Evolutionary conservation across 2,888 invertebrate species (phyloP), one percentile per base, ranked within the genome.

Genomic region (Drosophila melanosoma): DNA sequence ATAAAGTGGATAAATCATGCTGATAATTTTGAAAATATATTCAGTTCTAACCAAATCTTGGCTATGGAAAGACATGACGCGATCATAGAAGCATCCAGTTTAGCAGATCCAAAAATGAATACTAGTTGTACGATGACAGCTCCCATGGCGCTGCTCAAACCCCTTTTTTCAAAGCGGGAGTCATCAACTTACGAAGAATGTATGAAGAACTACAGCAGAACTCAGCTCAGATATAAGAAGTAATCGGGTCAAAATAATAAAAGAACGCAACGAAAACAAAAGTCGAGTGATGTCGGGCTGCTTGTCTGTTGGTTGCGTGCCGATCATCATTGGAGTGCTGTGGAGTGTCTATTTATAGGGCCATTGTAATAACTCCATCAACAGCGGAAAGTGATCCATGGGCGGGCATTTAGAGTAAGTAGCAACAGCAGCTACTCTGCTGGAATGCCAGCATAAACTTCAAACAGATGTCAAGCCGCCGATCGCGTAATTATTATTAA

Each of bases 401-500:
- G 63, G 64, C 66, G 58, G 66, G 42, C 26, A 45, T 45, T 36
- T 20, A 26, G 63, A 17, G 49, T 58, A 51, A 51, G 40, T 40
- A 29, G 38, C 2, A 26, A 2, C 26, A 20, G 32, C 36, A 12
- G 42, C 33, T 45, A 35, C 42, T 23, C n/a, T 45, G 2, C 53
- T 35, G 58, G 60, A 38, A 17, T 35, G 79, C 82, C 82, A 75
- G 82, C 82, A 78, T 82, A 75, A 76, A 75, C 74, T 82, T 82
- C 82, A 82, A 82, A 82, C 82, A 82, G 73, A 82, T 80, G 82
- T 78, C 82, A 80, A 80, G 73, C 69, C 58, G 69, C 57, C 72
- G 79, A 60, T 75, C 69, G 76, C 68, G 76, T 81, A 77, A 83
- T 83, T 81, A 81, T 81, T 83, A 83, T 83, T 83, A 81, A 83